These are phyloP conservation scores for Lysandra bellargus DNA, from an alignment of 2,888 invertebrate genomes.

Conservation along the genomic window DNA sequence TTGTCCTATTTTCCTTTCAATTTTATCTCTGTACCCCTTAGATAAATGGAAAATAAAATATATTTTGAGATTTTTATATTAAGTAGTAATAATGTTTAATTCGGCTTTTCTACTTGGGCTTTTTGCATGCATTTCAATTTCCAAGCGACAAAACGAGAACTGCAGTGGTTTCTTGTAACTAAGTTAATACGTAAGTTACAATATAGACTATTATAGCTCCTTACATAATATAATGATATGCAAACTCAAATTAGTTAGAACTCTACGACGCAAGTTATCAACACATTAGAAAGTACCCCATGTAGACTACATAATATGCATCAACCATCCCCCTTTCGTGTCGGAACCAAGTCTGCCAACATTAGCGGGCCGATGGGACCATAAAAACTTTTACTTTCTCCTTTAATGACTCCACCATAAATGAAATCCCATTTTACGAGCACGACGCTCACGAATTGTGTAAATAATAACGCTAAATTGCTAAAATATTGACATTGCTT, in stretches of 20 bases:
- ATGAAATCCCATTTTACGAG: conserved; percentile 59
- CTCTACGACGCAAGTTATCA: conserved; percentile 5
- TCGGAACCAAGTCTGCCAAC: conserved; percentile 32
- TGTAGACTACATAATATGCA: background rate
- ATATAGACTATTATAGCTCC: background rate
- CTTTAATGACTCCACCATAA: conserved; percentile 63
- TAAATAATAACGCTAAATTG: conserved; percentile 11
- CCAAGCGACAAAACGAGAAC: too few species aligned
- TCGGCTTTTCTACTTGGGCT: too few species aligned
- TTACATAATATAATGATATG: background rate
- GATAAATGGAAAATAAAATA: background rate
- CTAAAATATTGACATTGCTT: conserved; percentile 24
- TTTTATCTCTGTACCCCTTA: background rate
- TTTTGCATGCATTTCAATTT: too few species aligned
- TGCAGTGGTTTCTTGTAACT: too few species aligned
- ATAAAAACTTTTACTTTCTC: conserved; percentile 71
- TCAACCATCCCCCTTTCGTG: background rate
- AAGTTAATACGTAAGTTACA: background rate
- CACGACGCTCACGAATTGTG: conserved; percentile 25
- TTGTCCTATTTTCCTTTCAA: background rate
- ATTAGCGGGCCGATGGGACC: conserved; percentile 51
- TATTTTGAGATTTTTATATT: background rate
- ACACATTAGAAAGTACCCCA: conserved; percentile 19
- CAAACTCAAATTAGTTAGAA: background rate
- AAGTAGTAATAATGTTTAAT: too few species aligned